These are phyloP conservation scores for Macrosoma leucophasiata DNA, from an alignment of 2,888 invertebrate genomes.

Conservation along the genomic window DNA sequence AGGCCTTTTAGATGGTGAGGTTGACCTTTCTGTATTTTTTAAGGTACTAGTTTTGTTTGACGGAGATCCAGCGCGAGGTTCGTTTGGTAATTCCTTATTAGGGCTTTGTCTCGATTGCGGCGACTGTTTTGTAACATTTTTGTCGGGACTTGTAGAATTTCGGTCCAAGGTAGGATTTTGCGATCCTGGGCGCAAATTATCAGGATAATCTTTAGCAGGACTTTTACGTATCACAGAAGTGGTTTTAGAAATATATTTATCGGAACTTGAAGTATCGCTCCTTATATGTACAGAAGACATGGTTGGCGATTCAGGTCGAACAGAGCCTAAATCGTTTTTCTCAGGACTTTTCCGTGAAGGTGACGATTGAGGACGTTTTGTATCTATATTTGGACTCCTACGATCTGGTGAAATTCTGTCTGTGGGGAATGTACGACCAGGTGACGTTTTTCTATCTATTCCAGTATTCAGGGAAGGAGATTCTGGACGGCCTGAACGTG, in stretches of 20 bases:
- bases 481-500: not conserved
- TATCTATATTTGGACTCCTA: no score
- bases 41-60: constrained; percentile 14
- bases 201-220: not conserved
- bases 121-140: constrained; percentile 3
- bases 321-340: not conserved
- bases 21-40: constrained; percentile 33
- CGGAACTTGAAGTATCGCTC: constrained; percentile 1
- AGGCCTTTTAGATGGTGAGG: constrained; percentile 42
- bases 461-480: no score
- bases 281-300: no score
- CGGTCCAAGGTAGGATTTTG: not conserved
- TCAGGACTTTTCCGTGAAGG: constrained; percentile 3
- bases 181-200: no score
- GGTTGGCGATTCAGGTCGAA: constrained; percentile 5
- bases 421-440: no score
- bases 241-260: constrained; percentile 1
- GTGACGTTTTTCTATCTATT: no score
- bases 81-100: constrained; percentile 26
- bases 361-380: constrained; percentile 3
- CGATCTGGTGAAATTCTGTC: no score
- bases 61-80: constrained; percentile 18
- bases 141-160: not conserved
- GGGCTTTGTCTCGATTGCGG: constrained; percentile 30
- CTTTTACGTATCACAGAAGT: constrained; percentile 5